Evolutionary conservation across 2,113 vertebrate genomes (phyloP).

Genomic region (Potamarius usumacintae): DNA sequence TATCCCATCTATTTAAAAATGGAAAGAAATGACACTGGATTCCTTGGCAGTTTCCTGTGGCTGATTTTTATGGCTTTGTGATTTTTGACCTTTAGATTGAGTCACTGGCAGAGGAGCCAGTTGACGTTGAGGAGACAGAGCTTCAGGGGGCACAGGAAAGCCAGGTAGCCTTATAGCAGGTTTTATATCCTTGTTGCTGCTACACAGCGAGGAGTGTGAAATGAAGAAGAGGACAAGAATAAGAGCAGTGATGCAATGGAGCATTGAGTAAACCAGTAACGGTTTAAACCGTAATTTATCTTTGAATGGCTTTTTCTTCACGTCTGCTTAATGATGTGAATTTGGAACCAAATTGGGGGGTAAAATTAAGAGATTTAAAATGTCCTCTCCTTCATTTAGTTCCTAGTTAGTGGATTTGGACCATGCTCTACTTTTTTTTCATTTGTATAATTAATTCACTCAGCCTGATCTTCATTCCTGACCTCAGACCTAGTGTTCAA

Average conservation of each 20-base stretch:
- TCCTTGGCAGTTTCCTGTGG: background rate
- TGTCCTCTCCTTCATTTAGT: conserved; percentile 27
- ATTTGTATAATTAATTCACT: background rate
- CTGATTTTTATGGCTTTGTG: conserved; percentile 38
- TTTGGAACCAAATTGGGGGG: background rate
- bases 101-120: conserved; percentile 55
- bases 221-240: conserved; percentile 18
- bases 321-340: background rate
- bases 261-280: background rate
- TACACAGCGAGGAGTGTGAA: background rate
- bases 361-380: background rate
- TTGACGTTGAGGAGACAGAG: conserved; percentile 67
- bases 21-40: background rate
- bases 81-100: conserved; percentile 51
- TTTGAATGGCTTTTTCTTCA: background rate
- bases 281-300: background rate
- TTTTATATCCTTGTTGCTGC: conserved; percentile 15
- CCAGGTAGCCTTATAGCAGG: conserved; percentile 66
- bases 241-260: background rate
- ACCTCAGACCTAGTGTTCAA: background rate
- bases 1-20: background rate
- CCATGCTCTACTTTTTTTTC: conserved; percentile 6
- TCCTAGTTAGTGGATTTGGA: background rate
- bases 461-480: background rate
- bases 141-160: conserved; percentile 73